Evolutionary conservation across 2,113 vertebrate genomes (phyloP).

Genomic region (Heptranchias perlo): DNA sequence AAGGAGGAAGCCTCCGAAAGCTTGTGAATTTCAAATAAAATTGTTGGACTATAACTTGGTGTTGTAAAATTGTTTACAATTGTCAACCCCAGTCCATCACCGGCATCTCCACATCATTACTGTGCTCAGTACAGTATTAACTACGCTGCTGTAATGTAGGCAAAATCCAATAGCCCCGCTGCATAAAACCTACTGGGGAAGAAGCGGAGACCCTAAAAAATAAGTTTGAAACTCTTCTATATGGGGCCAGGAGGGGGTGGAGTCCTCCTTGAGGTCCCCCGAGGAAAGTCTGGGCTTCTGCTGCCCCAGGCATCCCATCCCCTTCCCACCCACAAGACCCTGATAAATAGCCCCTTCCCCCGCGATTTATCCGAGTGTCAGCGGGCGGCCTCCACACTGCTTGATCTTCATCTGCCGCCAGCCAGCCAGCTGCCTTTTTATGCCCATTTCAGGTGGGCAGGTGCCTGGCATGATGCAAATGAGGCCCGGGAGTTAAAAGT

Average conservation of each 20-base stretch:
- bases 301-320: background rate
- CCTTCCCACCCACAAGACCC: background rate
- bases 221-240: background rate
- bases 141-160: background rate
- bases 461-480: background rate
- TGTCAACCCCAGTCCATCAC: no score
- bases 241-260: no score
- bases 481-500: background rate
- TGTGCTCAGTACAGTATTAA: background rate
- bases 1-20: no score
- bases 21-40: no score
- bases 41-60: no score
- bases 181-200: background rate
- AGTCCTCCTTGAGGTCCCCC: background rate
- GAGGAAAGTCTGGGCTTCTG: background rate
- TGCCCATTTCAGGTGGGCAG: background rate
- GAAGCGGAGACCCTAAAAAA: background rate
- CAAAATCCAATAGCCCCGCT: background rate
- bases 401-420: no score
- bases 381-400: background rate
- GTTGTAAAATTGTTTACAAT: no score
- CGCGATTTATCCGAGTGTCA: no score
- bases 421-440: background rate
- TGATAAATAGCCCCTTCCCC: background rate
- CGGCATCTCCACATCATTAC: no score